Evolutionary conservation across 2,888 invertebrate genomes (phyloP).

Genomic region (Corythucha ciliata): DNA sequence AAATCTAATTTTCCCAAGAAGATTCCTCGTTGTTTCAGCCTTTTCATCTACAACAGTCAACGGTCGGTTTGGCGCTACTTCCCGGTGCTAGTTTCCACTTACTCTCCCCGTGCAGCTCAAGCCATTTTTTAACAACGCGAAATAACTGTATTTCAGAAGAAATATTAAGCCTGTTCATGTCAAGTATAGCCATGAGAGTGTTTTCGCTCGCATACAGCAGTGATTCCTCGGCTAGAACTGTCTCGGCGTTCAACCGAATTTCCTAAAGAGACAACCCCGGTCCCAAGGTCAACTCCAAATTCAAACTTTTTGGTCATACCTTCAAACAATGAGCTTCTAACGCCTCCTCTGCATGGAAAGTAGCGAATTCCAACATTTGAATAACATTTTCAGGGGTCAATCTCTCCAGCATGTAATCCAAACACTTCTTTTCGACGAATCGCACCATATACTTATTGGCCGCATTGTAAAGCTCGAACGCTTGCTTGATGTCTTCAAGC

Average conservation of each 20-base stretch:
- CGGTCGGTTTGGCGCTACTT: too few relatives aligned
- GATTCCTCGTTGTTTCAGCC: too few relatives aligned
- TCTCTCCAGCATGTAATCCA: slow-evolving; percentile 69
- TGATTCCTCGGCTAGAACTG: slow-evolving; percentile 27
- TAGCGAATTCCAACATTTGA: slow-evolving; percentile 75
- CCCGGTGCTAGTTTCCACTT: too few relatives aligned
- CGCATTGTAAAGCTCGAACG: slow-evolving; percentile 76
- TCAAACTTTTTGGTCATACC: slow-evolving; percentile 42
- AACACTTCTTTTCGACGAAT: slow-evolving; percentile 71
- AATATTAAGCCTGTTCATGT: slow-evolving; percentile 29
- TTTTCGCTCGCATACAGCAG: slow-evolving; percentile 26
- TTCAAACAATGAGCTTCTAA: slow-evolving; percentile 72
- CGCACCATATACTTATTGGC: slow-evolving; percentile 84
- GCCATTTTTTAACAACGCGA: slow-evolving; percentile 27
- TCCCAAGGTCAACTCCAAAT: neutral
- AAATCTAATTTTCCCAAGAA: slow-evolving; percentile 64
- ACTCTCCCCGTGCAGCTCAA: too few relatives aligned
- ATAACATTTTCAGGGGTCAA: slow-evolving; percentile 70
- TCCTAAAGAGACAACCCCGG: slow-evolving; percentile 25
- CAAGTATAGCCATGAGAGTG: slow-evolving; percentile 28
- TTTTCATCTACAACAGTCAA: too few relatives aligned
- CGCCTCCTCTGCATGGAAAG: slow-evolving; percentile 70
- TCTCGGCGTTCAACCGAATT: slow-evolving; percentile 29
- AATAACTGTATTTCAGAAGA: slow-evolving; percentile 29
- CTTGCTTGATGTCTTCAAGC: slow-evolving; percentile 71